These are phyloP conservation scores for Darevskia nairensis DNA, from an alignment of 2,797 vertebrate genomes.

Conservation along the genomic window DNA sequence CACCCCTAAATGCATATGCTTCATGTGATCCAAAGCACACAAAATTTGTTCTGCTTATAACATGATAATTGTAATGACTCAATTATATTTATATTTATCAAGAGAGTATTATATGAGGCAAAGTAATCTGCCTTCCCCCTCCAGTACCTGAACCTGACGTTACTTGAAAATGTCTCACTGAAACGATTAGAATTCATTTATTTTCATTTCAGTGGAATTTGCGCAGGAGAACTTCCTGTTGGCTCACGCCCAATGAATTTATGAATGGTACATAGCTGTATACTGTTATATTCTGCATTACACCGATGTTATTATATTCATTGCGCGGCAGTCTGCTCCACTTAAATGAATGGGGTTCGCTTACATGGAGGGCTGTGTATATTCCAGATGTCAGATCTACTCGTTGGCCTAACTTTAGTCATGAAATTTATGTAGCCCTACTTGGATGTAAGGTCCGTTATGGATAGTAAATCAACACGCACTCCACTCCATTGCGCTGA, in stretches of 20 bases:
- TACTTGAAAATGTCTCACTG: background rate
- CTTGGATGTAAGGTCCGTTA: background rate
- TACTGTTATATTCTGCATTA: background rate
- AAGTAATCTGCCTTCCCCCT: background rate
- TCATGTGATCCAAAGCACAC: background rate
- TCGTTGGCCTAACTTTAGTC: background rate
- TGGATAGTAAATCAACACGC: background rate
- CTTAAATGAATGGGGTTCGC: background rate
- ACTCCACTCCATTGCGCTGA: background rate
- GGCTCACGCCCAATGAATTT: background rate
- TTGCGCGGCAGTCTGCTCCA: background rate
- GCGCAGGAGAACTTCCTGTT: background rate
- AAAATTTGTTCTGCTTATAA: background rate
- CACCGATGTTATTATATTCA: background rate
- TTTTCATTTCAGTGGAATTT: background rate
- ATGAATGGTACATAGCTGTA: background rate
- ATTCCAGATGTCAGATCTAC: background rate
- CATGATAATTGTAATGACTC: background rate
- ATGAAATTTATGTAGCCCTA: background rate
- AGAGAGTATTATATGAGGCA: background rate
- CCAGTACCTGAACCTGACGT: no score
- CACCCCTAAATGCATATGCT: background rate
- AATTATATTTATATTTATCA: slow-evolving; percentile 9
- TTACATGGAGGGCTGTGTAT: background rate
- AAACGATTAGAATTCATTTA: background rate